Evolutionary conservation across 2,797 vertebrate species (phyloP).

Genomic region (Sphenopsis melanotis): DNA sequence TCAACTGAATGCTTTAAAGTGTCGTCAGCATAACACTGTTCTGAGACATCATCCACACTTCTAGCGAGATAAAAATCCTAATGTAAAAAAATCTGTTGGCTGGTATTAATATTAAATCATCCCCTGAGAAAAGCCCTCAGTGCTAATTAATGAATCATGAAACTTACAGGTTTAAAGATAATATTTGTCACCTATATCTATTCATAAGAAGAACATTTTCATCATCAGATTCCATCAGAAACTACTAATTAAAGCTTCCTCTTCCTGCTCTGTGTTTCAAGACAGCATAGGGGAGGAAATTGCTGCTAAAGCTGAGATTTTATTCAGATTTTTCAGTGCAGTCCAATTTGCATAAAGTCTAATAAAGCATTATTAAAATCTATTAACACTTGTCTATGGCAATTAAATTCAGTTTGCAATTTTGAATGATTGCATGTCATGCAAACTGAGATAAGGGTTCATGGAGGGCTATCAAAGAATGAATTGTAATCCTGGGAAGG

Average conservation of each 20-base stretch:
- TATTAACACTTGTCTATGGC: constrained; percentile 82
- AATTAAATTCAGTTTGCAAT: constrained; percentile 76
- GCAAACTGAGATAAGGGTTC: constrained; percentile 61
- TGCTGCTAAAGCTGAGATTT: constrained; percentile 61
- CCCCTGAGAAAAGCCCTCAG: constrained; percentile 44
- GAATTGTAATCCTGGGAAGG: constrained; percentile 46
- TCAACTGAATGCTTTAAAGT: neutral
- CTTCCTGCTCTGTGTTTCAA: constrained; percentile 42
- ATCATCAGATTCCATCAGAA: constrained; percentile 67
- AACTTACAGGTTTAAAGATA: constrained; percentile 67
- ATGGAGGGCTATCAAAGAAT: constrained; percentile 47
- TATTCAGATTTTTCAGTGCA: constrained; percentile 68
- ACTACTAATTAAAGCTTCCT: constrained; percentile 69
- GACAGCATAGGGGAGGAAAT: constrained; percentile 28
- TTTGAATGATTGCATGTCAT: constrained; percentile 71
- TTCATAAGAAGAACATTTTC: constrained; percentile 53
- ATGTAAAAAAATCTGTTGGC: neutral
- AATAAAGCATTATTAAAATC: constrained; percentile 80
- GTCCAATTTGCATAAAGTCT: constrained; percentile 78
- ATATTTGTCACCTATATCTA: constrained; percentile 71
- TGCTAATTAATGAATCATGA: constrained; percentile 71
- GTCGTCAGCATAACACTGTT: neutral
- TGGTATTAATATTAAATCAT: constrained; percentile 44
- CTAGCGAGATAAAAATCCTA: constrained; percentile 26
- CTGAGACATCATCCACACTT: neutral